phyloP scores from a whole-genome alignment of 1,140 invertebrate genomes.

The Bombus confusus region DNA sequence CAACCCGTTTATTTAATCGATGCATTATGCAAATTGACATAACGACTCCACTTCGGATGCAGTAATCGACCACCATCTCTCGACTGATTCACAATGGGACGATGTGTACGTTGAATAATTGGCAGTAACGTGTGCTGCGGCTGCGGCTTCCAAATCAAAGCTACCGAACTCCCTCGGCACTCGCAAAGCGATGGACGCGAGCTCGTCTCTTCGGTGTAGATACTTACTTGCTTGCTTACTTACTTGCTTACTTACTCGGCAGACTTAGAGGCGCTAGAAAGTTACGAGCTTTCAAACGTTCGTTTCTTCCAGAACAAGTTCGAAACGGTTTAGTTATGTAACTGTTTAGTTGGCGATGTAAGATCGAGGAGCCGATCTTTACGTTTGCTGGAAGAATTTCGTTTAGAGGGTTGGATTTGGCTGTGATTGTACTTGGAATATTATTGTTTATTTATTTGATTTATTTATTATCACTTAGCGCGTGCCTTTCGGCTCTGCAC shows the following conservation, averaged over 20 bases:
- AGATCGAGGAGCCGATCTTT: no score
- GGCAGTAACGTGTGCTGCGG: conserved; percentile 49
- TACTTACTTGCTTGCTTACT: background rate
- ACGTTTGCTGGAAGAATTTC: no score
- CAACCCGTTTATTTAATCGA: conserved; percentile 73
- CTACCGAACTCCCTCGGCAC: conserved; percentile 22
- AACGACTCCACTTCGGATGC: conserved; percentile 69
- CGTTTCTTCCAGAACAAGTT: background rate
- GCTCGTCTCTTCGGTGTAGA: background rate
- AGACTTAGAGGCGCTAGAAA: no score
- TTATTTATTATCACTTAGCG: no score
- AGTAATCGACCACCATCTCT: conserved; percentile 71
- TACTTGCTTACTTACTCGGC: no score
- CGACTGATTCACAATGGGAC: conserved; percentile 65
- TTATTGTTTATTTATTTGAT: no score
- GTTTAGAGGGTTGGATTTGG: no score
- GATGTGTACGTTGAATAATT: conserved; percentile 68
- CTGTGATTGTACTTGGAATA: no score
- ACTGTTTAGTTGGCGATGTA: background rate
- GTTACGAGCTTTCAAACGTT: background rate
- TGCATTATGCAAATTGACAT: conserved; percentile 76
- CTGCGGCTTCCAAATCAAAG: conserved; percentile 61
- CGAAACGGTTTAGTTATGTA: background rate
- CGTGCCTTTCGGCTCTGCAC: no score
- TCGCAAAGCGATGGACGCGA: background rate